Conservation (phyloP, 2,113 vertebrate genomes). For the Natator depressus region DNA sequence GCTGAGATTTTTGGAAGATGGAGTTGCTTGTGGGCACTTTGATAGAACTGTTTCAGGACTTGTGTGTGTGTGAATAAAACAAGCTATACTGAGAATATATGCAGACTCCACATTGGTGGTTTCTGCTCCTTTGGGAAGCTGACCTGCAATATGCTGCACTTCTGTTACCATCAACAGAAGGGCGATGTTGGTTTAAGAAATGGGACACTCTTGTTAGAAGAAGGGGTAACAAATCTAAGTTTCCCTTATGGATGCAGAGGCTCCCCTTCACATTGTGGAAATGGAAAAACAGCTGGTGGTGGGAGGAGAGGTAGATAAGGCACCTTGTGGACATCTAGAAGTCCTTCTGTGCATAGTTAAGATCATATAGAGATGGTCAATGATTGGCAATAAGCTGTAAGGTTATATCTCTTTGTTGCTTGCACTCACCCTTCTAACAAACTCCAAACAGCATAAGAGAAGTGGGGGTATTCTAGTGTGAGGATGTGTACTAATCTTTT, state of each 20-base stretch:
- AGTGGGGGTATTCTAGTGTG: not conserved
- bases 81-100: not conserved
- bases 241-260: not conserved
- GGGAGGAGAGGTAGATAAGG: not conserved
- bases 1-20: not conserved
- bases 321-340: not conserved
- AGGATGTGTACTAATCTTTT: accelerated
- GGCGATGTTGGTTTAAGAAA: not conserved
- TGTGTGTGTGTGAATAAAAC: not conserved
- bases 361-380: not conserved
- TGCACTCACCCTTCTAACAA: not conserved
- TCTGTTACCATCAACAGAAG: not conserved
- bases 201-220: not conserved
- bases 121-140: not conserved
- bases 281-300: not conserved
- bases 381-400: not conserved
- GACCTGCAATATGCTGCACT: not conserved
- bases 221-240: not conserved
- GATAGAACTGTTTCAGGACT: not conserved
- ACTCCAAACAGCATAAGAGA: not conserved
- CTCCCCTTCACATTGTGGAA: not conserved
- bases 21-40: not conserved
- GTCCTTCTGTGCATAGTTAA: not conserved
- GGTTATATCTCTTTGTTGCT: not conserved
- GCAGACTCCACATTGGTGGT: not conserved